A percentile compares a stretch with the other conserved stretches of the same genome.
These are phyloP conservation scores for Dinoponera quadriceps DNA, from an alignment of 1,140 invertebrate species.

Conservation along the genomic window DNA sequence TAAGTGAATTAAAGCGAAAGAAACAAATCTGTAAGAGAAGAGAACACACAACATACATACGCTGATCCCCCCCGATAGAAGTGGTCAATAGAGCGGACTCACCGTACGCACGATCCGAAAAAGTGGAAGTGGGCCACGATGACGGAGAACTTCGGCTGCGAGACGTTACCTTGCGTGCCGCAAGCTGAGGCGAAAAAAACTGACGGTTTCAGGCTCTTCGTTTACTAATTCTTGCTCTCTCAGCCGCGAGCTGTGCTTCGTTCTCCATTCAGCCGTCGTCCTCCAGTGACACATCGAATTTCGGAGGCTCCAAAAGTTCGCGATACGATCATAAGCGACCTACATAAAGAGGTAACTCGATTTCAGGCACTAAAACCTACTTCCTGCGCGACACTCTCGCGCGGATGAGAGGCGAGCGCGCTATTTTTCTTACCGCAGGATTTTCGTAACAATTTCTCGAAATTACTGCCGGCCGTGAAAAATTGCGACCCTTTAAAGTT, in stretches of 20 bases:
- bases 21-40: background rate
- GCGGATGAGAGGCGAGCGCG: too few species aligned
- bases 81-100: background rate
- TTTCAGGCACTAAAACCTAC: constrained; percentile 4
- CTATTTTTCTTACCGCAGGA: background rate
- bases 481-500: constrained; percentile 16
- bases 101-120: constrained; percentile 9
- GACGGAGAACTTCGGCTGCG: constrained; percentile 6
- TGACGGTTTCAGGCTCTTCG: constrained; percentile 34
- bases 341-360: constrained; percentile 35
- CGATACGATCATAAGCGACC: constrained; percentile 9
- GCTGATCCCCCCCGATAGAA: background rate
- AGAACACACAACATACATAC: background rate
- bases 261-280: constrained; percentile 33
- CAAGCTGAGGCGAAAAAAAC: constrained; percentile 21
- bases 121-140: background rate
- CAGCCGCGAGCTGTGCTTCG: background rate
- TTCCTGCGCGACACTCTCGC: background rate
- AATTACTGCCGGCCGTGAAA: constrained; percentile 13
- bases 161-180: background rate
- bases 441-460: constrained; percentile 29
- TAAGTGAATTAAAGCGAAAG: background rate
- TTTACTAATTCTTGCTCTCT: constrained; percentile 29
- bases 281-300: constrained; percentile 33
- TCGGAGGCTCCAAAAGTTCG: constrained; percentile 25